phyloP scores from a whole-genome alignment of 2,797 vertebrate genomes.

The Tamandua tetradactyla region DNA sequence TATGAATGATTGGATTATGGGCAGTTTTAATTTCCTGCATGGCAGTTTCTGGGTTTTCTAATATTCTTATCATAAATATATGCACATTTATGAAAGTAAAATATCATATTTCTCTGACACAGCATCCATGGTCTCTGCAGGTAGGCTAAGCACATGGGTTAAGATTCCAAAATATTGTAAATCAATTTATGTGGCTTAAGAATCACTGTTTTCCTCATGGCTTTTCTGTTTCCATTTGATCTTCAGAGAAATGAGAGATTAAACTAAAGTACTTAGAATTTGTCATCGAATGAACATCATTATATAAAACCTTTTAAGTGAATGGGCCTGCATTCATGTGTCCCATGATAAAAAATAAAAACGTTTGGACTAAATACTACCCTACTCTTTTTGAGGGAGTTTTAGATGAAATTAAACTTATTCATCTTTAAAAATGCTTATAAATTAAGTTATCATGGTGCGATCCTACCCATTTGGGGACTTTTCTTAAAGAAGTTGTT shows the following conservation, averaged over 20 bases:
- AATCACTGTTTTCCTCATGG: background rate
- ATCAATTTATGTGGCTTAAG: background rate
- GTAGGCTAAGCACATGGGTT: background rate
- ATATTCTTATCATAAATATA: background rate
- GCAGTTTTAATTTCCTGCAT: background rate
- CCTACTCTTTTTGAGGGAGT: background rate
- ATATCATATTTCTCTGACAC: background rate
- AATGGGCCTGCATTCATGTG: background rate
- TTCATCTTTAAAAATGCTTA: background rate
- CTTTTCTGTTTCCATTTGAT: background rate
- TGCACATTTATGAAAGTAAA: background rate
- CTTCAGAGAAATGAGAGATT: background rate
- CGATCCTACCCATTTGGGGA: background rate
- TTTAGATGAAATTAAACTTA: background rate
- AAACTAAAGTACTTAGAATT: background rate
- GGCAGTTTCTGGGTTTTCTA: background rate
- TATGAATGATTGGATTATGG: background rate
- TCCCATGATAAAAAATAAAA: background rate
- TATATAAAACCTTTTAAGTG: background rate
- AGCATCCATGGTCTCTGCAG: background rate
- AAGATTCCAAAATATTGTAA: background rate
- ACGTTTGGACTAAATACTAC: background rate
- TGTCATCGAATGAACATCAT: background rate
- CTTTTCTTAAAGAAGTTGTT: background rate
- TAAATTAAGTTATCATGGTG: background rate